These are phyloP conservation scores for Acipenser transmontanus DNA, from an alignment of 2,797 vertebrate genomes.

Conservation along the genomic window DNA sequence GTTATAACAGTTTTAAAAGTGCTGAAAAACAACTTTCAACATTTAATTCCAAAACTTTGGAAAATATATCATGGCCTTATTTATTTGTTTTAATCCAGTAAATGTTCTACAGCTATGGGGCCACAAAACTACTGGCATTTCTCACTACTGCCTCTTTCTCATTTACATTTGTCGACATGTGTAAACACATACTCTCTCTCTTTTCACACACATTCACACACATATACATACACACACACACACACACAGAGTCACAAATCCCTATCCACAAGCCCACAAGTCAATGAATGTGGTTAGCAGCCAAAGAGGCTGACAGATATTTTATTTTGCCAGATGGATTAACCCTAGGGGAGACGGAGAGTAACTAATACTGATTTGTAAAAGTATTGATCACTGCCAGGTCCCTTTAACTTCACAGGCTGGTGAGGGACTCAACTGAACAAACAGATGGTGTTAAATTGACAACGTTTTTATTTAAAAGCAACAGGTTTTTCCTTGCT, in stretches of 20 bases:
- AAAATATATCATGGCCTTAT: too few species aligned
- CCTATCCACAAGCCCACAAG: slow-evolving; percentile 26
- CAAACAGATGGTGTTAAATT: slow-evolving; percentile 20
- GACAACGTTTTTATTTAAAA: slow-evolving; percentile 9
- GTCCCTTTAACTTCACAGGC: slow-evolving; percentile 27
- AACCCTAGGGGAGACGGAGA: slow-evolving; percentile 65
- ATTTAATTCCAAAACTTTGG: too few species aligned
- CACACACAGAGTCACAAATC: background rate
- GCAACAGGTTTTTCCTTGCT: slow-evolving; percentile 1
- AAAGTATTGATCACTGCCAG: slow-evolving; percentile 63
- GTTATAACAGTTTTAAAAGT: too few species aligned
- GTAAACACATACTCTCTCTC: too few species aligned
- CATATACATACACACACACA: background rate
- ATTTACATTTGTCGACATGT: too few species aligned
- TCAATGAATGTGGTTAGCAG: slow-evolving; percentile 62
- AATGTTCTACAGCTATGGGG: too few species aligned
- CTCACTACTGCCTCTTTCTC: too few species aligned
- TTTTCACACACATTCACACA: background rate
- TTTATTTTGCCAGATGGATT: slow-evolving; percentile 54
- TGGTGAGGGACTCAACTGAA: slow-evolving; percentile 2
- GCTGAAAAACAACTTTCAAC: too few species aligned
- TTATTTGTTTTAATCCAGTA: too few species aligned
- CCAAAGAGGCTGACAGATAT: slow-evolving; percentile 34
- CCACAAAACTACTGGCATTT: too few species aligned
- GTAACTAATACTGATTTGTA: slow-evolving; percentile 60